These are phyloP conservation scores for Heliothis peltigera DNA, from an alignment of 2,888 invertebrate genomes.

Conservation along the genomic window DNA sequence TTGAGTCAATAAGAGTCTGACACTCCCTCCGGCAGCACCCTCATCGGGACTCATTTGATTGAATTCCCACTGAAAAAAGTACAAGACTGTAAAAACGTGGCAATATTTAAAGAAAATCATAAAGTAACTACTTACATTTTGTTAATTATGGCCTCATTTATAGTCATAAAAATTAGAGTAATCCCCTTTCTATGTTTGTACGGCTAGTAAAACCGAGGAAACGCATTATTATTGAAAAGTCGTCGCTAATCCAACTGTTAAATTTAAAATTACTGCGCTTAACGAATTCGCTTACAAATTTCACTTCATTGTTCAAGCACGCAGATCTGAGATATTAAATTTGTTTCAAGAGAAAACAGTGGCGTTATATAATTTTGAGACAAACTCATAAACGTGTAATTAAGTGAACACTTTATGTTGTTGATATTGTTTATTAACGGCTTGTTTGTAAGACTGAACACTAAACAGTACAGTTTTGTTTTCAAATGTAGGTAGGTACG, in stretches of 20 bases:
- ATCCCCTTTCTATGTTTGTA: neutral
- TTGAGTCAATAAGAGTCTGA: too few relatives aligned
- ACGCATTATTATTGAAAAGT: conserved; percentile 24
- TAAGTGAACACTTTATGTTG: conserved; percentile 10
- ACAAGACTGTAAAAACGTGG: too few relatives aligned
- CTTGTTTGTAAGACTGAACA: conserved; percentile 1
- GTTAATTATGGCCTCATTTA: too few relatives aligned
- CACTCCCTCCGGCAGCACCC: too few relatives aligned
- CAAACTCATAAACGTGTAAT: conserved; percentile 28
- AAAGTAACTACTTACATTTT: too few relatives aligned
- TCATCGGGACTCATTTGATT: too few relatives aligned
- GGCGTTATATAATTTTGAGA: conserved; percentile 39
- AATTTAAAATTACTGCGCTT: conserved; percentile 45
- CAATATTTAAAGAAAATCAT: too few relatives aligned
- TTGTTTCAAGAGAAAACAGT: conserved; percentile 46
- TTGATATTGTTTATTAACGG: conserved; percentile 19
- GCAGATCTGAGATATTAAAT: conserved; percentile 28
- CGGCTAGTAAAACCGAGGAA: neutral
- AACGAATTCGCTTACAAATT: conserved; percentile 50
- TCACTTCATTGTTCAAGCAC: conserved; percentile 33
- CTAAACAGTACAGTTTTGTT: neutral
- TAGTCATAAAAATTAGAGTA: neutral
- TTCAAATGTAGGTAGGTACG: conserved; percentile 6
- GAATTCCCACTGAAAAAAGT: too few relatives aligned
- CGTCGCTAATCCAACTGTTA: conserved; percentile 39